phyloP scores from a whole-genome alignment of 2,113 vertebrate genomes.

The Grallaria varia region DNA sequence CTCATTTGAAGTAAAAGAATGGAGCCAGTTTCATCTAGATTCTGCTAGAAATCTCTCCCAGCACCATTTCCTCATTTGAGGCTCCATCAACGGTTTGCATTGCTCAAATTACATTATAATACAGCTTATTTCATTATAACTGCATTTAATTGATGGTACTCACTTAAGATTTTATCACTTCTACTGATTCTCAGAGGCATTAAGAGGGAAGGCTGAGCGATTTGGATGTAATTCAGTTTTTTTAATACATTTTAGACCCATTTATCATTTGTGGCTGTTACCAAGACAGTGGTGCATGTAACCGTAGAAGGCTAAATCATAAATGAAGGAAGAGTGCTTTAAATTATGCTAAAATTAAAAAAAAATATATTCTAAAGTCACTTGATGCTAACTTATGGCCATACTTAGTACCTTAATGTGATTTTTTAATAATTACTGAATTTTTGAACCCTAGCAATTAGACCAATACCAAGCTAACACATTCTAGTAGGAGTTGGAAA shows the following conservation, averaged over 20 bases:
- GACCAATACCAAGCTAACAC: background rate
- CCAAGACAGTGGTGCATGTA: background rate
- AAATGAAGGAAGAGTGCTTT: background rate
- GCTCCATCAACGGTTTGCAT: background rate
- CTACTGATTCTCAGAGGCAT: conserved; percentile 21
- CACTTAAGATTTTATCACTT: conserved; percentile 59
- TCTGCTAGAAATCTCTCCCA: background rate
- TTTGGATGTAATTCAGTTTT: conserved; percentile 60
- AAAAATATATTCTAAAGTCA: background rate
- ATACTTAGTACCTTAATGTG: background rate
- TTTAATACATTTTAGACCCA: conserved; percentile 47
- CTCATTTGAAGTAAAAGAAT: background rate
- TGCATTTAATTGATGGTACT: conserved; percentile 63
- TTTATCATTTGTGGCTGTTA: conserved; percentile 63
- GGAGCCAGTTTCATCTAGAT: background rate
- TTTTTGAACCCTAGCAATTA: background rate
- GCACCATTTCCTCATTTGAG: background rate
- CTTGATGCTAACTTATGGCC: background rate
- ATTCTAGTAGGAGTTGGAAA: background rate
- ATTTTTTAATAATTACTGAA: background rate
- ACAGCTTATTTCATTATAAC: conserved; percentile 41
- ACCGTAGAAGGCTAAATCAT: background rate
- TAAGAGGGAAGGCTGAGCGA: conserved; percentile 35
- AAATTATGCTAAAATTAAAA: background rate
- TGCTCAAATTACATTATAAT: background rate